Evolutionary conservation across 1,140 invertebrate species (phyloP), one percentile per base, ranked within the genome.

Genomic region (Cyphomyrmex costatus): DNA sequence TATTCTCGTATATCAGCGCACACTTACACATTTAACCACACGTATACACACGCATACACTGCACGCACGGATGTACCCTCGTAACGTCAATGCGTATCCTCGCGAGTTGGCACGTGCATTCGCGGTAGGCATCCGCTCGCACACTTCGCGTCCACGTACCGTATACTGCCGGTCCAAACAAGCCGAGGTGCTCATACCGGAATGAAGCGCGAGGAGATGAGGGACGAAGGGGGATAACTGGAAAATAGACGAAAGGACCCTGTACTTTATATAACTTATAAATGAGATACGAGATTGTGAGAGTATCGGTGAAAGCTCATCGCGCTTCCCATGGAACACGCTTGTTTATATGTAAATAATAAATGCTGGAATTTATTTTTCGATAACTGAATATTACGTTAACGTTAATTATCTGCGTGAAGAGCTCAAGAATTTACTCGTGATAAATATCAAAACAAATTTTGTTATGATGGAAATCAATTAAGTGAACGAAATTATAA

Each of bases 141-240:
- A 30, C 80, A 49, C 73, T 61, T 74, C 33, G 58, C 66, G 53
- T 68, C 7, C 68, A 80, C 19, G 60, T 49, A 30, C 53, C n/a
- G 61, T 30, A 46, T 46, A 16, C 53, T 27, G 60, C 74, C 30
- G 53, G 63, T 27, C 84, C 77, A 83, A 89, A 86, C 60, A 78
- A 89, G 82, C 66, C 53, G 73, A 79, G 65, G 58, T 63, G 71
- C 70, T 87, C 49, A 65, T 89, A 73, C 65, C 66, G 74, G 56
- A 73, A 70, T 87, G 36, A 56, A 53, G 85, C 10, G 85, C 10
- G 33, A 36, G n/a, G 77, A 6, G 63, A 3, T 12, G 19, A 36
- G 12, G 63, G 24, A 1, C 24, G 68, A 14, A 4, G 19, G 19
- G 8, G n/a, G 27, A 36, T 27, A 19, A 5, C 21, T 24, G 21